These are phyloP conservation scores for Hydra vulgaris DNA, from an alignment of 30 jellyfish, hydroid and myxozoan genomes.

Conservation along the genomic window DNA sequence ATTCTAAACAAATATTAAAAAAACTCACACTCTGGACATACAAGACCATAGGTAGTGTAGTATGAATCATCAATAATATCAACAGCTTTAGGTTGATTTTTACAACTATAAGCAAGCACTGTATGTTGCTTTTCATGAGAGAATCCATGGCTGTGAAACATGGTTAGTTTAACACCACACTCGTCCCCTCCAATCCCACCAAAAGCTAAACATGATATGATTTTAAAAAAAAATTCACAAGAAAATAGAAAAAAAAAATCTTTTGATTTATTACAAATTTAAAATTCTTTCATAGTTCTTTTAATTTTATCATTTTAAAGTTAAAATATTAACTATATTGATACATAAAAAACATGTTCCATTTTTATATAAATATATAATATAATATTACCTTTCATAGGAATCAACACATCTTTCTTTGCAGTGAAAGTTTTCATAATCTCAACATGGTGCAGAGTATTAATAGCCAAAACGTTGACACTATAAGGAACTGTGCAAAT, in stretches of 20 bases:
- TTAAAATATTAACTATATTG: neutral
- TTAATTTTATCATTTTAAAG: too few relatives aligned
- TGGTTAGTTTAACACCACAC: constrained; percentile 2
- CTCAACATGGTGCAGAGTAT: constrained; percentile 7
- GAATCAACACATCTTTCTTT: neutral
- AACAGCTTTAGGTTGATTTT: neutral
- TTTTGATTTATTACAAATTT: too few relatives aligned
- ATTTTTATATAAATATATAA: neutral
- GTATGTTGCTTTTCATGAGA: constrained; percentile 27
- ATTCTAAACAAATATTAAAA: too few relatives aligned
- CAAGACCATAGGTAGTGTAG: constrained; percentile 25
- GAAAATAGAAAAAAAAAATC: too few relatives aligned
- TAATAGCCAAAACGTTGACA: neutral
- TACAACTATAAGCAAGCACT: neutral
- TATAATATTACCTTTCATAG: constrained; percentile 4
- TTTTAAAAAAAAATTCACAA: neutral
- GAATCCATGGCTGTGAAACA: constrained; percentile 7
- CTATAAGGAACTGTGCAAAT: constrained; percentile 21
- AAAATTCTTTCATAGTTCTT: too few relatives aligned
- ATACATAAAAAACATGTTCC: neutral
- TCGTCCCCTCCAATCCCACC: constrained; percentile 28
- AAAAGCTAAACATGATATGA: neutral
- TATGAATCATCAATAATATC: constrained; percentile 20
- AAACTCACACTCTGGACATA: constrained; percentile 22
- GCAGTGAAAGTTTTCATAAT: constrained; percentile 19